A percentile compares a stretch with the other conserved stretches of the same genome.
Conservation (phyloP, 2,113 vertebrate species). For the Platichthys stellatus region DNA sequence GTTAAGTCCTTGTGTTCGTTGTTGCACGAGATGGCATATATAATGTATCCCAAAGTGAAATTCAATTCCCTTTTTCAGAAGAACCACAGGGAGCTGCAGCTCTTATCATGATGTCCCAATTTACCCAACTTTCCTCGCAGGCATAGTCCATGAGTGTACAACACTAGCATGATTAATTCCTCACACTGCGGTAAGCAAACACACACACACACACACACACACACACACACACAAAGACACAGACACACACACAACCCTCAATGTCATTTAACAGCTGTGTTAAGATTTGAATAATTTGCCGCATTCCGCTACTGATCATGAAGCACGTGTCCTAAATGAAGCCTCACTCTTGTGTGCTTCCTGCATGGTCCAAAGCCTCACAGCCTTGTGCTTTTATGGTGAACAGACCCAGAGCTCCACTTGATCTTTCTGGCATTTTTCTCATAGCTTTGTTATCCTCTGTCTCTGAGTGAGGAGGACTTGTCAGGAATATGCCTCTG, state of each 20-base stretch:
- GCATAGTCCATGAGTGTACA: background rate
- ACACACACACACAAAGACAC: background rate
- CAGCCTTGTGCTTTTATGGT: constrained; percentile 60
- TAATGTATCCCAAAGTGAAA: constrained; percentile 51
- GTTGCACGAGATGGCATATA: constrained; percentile 10
- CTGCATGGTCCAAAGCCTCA: constrained; percentile 24
- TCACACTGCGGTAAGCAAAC: constrained; percentile 36
- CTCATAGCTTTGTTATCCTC: constrained; percentile 57
- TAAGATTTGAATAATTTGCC: constrained; percentile 16
- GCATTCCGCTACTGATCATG: constrained; percentile 10
- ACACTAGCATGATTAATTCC: constrained; percentile 45
- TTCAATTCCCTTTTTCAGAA: constrained; percentile 19
- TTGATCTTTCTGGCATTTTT: constrained; percentile 56
- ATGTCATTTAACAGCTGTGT: constrained; percentile 8
- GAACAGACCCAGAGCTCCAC: constrained; percentile 28
- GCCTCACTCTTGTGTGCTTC: background rate
- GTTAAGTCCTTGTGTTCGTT: constrained; percentile 21
- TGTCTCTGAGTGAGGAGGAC: constrained; percentile 15
- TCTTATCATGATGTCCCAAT: background rate
- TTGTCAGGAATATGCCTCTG: constrained; percentile 15
- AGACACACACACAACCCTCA: background rate
- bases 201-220: constrained; percentile 38
- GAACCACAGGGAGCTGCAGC: background rate
- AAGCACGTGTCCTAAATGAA: constrained; percentile 5
- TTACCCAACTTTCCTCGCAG: background rate